Base-by-base conservation (phyloP, 2,113 vertebrate genomes). In the Apaloderma vittatum region DNA sequence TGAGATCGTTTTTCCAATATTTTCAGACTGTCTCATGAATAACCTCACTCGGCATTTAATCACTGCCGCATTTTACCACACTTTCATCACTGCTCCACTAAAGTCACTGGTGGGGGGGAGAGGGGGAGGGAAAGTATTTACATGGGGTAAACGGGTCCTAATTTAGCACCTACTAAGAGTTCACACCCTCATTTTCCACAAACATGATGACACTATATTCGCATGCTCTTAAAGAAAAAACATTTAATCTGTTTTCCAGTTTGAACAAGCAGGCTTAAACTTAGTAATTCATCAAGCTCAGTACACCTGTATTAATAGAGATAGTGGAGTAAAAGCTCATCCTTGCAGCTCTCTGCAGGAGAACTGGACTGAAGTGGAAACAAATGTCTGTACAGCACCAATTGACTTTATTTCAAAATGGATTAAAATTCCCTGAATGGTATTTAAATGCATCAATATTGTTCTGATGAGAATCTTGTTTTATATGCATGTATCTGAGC, bases 221-320 rank as follows among this genome's bases (percentile, higher is more conserved):
- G 70, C 61, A 12, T 30, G 21, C 15, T 79, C 34, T 67, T 85
- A 43, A 70, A 63, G 34, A 49, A 43, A 88, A 55, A 13, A 22
- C 43, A 13, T 62, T 87, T 59, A 51, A 40, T 43, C 54, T 2
- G 27, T 71, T 55, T 61, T 6, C 74, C 2, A 1, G 27, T 16
- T 58, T n/a, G 16, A 70, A 76, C 3, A 68, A 15, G 40, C 19
- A 79, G 36, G n/a, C 19, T 86, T 79, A 36, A 82, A 49, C 1
- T 11, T 18, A 37, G 23, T 27, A 61, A 79, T 68, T 83, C 52
- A 61, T 23, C 11, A 70, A n/a, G n/a, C 30, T 65, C 45, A n/a
- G 57, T 36, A 86, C 3, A 2, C 6, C 19, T 12, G 2, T 11
- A 32, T 10, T 51, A 40, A 8, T 0, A 67, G 72, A 51, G 45